phyloP scores from a whole-genome alignment of 1,140 invertebrate species.

The Neotoxoptera formosana region DNA sequence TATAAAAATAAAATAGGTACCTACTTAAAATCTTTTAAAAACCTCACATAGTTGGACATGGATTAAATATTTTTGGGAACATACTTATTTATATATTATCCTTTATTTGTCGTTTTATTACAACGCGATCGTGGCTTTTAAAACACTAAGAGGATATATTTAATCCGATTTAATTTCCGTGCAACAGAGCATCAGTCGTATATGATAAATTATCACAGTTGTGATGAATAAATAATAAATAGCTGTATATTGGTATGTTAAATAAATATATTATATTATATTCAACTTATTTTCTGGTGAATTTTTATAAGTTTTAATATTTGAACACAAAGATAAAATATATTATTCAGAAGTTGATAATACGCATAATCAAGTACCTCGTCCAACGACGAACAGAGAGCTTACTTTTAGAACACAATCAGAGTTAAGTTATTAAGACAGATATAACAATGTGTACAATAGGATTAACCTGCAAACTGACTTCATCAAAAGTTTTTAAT shows the following conservation, averaged over 20 bases:
- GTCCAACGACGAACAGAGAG: neutral
- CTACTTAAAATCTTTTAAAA: neutral
- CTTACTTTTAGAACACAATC: slow-evolving; percentile 14
- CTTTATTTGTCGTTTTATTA: slow-evolving; percentile 14
- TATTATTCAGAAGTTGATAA: neutral
- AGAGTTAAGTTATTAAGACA: neutral
- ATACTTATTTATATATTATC: neutral
- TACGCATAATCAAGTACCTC: neutral
- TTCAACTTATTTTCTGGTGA: neutral
- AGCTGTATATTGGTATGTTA: neutral
- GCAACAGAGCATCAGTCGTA: neutral
- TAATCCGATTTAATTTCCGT: neutral
- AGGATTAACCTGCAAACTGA: neutral
- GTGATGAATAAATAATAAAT: neutral
- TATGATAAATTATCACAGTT: neutral
- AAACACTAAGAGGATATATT: neutral
- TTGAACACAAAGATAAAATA: neutral
- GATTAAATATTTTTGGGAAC: neutral
- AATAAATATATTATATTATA: neutral
- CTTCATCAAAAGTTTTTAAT: slow-evolving; percentile 41
- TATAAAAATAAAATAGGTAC: neutral
- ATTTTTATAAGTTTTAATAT: neutral
- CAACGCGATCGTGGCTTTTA: neutral
- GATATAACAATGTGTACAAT: neutral
- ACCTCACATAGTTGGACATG: neutral